These are phyloP conservation scores for Avahi laniger DNA, from an alignment of 2,797 vertebrate genomes.

Conservation along the genomic window DNA sequence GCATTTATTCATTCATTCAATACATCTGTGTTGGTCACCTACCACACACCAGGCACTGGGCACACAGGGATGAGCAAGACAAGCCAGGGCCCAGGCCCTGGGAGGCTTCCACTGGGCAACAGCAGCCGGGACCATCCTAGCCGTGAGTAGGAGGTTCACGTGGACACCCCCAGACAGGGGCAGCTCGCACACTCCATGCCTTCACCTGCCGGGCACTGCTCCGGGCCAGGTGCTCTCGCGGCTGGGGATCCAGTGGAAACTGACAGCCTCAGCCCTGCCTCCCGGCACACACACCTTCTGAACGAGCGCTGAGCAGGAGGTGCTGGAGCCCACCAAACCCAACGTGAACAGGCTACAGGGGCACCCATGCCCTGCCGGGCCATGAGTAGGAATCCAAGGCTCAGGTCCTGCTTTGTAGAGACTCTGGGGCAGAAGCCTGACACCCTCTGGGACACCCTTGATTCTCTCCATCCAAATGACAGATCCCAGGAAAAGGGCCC, in stretches of 20 bases:
- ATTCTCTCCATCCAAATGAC: neutral
- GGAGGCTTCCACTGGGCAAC: neutral
- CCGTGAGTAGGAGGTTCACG: neutral
- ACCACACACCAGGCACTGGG: neutral
- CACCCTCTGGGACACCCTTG: accelerated
- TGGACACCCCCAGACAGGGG: neutral
- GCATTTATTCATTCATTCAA: neutral
- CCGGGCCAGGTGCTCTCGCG: accelerated
- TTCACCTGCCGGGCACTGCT: neutral
- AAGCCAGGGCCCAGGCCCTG: too few relatives aligned
- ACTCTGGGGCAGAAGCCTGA: neutral
- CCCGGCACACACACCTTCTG: accelerated
- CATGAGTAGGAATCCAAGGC: neutral
- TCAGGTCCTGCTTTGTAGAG: neutral
- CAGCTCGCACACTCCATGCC: accelerated
- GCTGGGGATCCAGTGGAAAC: too few relatives aligned
- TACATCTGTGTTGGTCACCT: neutral
- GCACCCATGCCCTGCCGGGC: accelerated
- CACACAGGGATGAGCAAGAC: neutral
- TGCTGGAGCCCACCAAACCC: neutral
- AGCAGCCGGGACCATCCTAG: neutral
- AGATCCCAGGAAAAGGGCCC: neutral
- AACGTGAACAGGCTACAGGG: accelerated
- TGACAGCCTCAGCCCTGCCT: neutral
- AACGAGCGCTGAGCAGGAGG: neutral